These are phyloP conservation scores for Thumatha senex DNA, from an alignment of 2,888 invertebrate species.

Conservation along the genomic window DNA sequence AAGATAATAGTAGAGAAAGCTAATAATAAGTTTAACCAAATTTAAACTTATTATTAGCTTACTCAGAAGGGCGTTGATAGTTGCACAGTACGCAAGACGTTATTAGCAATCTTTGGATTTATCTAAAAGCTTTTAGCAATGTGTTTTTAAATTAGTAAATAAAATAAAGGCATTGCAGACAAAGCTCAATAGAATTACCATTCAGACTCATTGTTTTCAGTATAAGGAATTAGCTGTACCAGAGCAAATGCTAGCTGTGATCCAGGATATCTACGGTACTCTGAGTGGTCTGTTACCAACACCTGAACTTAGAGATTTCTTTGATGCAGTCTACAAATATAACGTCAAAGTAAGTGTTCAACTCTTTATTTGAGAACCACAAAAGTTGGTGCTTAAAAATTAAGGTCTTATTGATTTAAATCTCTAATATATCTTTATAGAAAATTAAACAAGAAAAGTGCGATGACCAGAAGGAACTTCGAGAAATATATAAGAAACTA, in stretches of 20 bases:
- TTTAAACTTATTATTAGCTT: no score
- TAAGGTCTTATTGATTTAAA: neutral
- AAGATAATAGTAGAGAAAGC: no score
- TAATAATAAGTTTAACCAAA: no score
- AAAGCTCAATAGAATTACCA: no score
- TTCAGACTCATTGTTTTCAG: slow-evolving; percentile 36
- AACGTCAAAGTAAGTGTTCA: slow-evolving; percentile 80
- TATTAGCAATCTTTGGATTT: no score
- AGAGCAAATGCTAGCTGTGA: slow-evolving; percentile 79
- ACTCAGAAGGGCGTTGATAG: no score
- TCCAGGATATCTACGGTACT: slow-evolving; percentile 81
- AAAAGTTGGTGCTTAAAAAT: neutral
- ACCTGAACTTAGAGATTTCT: slow-evolving; percentile 84
- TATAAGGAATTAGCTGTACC: slow-evolving; percentile 78
- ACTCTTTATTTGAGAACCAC: neutral
- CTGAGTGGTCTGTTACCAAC: slow-evolving; percentile 85
- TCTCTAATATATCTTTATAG: slow-evolving; percentile 45
- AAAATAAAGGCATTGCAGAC: no score
- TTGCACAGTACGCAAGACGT: no score
- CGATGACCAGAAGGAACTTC: slow-evolving; percentile 85
- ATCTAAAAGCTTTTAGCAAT: no score
- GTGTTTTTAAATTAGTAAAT: no score
- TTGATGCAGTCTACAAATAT: slow-evolving; percentile 84
- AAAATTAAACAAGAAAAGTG: slow-evolving; percentile 84
- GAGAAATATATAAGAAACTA: slow-evolving; percentile 83